Evolutionary conservation across 2,797 vertebrate species (phyloP), one percentile per base, ranked within the genome.

Genomic region (Cephalopachus bancanus): DNA sequence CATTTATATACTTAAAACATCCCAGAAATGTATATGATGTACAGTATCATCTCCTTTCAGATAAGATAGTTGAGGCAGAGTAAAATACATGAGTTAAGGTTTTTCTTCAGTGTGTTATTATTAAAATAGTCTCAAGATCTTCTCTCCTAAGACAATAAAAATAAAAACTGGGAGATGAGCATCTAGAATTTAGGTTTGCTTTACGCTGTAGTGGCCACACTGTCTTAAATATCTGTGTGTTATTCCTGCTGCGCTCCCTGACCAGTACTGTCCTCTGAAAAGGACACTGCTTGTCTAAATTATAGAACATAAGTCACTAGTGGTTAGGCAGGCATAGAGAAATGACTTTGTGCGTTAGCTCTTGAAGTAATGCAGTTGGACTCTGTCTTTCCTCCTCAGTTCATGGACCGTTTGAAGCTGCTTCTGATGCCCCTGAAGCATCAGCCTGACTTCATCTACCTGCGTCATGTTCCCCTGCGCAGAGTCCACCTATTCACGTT

Each of bases 361-460:
- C 60, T 57, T 33, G 30, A 69, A 75, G 14, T 95, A 74, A 96
- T 30, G 4, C 3, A 2, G 1, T 55, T 44, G 19, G 24, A 1
- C 5, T 62, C 44, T 33, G 19, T 0, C 79, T 79, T 87, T 7
- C 71, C 69, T 91, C 37, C 22, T 3, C 92, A 99, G 99, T 99
- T 99, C 97, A 99, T 99, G 99, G 99, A 99, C 95, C 99, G 99
- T 15, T 98, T 99, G 79, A 99, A 99, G 98, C 98, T 99, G 98
- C 99, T 99, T 12, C 98, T 99, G 98, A 99, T 99, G 99, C 99
- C 99, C 53, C 99, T 99, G 1, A 99, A 99, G 93, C 99, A 99
- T 97, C 99, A 99, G 97, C 99, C 99, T 0, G 99, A 99, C 98
- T 99, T 99, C 57, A 99, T 99, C 97, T 99, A 99, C 98, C 98